Percentiles rank a stretch among this genome's conserved stretches.
Conservation (phyloP, 2,888 invertebrate genomes). For the Andrena bucephala region DNA sequence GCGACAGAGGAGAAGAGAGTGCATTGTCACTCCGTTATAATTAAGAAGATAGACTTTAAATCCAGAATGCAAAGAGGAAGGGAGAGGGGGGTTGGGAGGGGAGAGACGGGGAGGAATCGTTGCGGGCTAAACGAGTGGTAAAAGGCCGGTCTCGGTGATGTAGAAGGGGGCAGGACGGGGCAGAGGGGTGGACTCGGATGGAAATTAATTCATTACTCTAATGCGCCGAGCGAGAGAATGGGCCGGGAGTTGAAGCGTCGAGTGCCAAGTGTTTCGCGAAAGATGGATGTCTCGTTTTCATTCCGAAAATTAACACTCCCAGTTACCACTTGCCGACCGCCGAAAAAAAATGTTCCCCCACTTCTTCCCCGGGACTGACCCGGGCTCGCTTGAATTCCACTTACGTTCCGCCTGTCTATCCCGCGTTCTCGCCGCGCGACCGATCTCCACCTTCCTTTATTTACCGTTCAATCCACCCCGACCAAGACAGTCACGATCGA, state of each 20-base stretch:
- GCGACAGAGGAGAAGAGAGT: conserved; percentile 39
- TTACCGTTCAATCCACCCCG: neutral
- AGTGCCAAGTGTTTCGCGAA: conserved; percentile 81
- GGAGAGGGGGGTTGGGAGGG: conserved; percentile 13
- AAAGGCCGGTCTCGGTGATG: conserved; percentile 57
- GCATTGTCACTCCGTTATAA: conserved; percentile 81
- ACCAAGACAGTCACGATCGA: neutral
- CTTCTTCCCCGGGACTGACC: conserved; percentile 31
- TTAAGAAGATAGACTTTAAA: conserved; percentile 84
- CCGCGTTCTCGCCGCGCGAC: conserved; percentile 13
- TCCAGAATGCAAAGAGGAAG: conserved; percentile 69
- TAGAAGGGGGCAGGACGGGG: conserved; percentile 40
- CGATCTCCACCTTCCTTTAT: conserved; percentile 14
- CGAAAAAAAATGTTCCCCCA: conserved; percentile 45
- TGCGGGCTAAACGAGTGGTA: conserved; percentile 70
- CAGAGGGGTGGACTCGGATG: conserved; percentile 75
- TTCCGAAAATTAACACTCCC: conserved; percentile 84
- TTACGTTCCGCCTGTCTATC: conserved; percentile 27
- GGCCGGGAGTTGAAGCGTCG: conserved; percentile 80
- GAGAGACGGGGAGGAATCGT: conserved; percentile 62
- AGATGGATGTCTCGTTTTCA: conserved; percentile 84
- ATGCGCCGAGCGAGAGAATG: conserved; percentile 83
- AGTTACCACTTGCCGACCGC: conserved; percentile 72
- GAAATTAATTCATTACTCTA: conserved; percentile 85
- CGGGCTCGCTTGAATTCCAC: conserved; percentile 51